phyloP scores from a whole-genome alignment of 2,797 vertebrate genomes.

The Enteromius radiatus region DNA sequence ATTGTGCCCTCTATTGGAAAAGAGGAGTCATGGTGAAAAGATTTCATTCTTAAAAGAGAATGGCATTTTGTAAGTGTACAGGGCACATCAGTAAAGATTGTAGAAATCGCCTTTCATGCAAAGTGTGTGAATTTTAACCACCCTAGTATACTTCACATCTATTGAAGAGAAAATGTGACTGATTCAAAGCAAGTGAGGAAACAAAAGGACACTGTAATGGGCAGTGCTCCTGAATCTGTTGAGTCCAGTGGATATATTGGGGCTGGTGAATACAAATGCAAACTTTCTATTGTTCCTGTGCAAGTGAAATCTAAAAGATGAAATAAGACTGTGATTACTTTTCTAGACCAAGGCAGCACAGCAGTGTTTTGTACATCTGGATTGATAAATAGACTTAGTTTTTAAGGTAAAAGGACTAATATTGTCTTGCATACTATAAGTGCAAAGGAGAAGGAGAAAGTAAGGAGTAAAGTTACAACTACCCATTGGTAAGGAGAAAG shows the following conservation, averaged over 20 bases:
- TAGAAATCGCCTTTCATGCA: neutral
- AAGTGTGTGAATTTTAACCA: neutral
- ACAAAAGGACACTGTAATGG: neutral
- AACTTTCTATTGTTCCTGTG: conserved; percentile 2
- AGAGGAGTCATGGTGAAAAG: conserved; percentile 61
- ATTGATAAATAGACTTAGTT: neutral
- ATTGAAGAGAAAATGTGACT: neutral
- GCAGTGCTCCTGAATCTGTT: neutral
- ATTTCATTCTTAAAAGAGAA: conserved; percentile 51
- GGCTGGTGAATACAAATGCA: neutral
- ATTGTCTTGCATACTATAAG: conserved; percentile 9
- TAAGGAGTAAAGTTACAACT: neutral
- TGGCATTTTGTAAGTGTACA: conserved; percentile 50
- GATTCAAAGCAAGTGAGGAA: neutral
- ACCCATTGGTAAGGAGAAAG: neutral
- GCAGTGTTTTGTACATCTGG: neutral
- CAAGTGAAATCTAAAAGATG: conserved; percentile 25
- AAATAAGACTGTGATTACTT: neutral
- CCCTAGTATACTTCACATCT: conserved; percentile 8
- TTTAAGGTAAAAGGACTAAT: neutral
- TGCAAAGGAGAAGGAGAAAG: too few relatives aligned
- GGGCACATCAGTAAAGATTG: conserved; percentile 23
- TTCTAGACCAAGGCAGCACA: conserved; percentile 23
- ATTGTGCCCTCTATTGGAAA: conserved; percentile 54
- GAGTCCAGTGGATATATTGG: neutral